phyloP scores from a whole-genome alignment of 2,888 invertebrate species.

The Xestobium rufovillosum region DNA sequence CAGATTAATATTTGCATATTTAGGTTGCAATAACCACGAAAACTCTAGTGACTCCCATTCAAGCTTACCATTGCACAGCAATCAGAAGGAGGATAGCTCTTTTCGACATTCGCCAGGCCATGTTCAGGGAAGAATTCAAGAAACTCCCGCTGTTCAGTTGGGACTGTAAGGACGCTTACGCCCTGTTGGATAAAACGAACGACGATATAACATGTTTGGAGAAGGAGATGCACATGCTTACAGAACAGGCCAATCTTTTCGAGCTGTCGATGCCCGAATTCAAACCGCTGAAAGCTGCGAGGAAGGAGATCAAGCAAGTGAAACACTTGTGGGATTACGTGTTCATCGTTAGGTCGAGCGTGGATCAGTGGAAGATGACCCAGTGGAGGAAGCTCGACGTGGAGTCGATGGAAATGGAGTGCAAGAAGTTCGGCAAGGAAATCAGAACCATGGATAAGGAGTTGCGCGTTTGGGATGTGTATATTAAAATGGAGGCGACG shows the following conservation, averaged over 20 bases:
- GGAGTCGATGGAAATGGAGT: constrained; percentile 90
- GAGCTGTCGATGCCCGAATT: constrained; percentile 82
- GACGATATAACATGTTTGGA: constrained; percentile 60
- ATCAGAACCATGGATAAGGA: constrained; percentile 74
- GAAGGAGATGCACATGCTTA: constrained; percentile 55
- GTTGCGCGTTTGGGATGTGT: constrained; percentile 71
- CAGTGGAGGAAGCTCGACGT: constrained; percentile 92
- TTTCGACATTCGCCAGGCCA: constrained; percentile 69
- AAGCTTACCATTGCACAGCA: constrained; percentile 80
- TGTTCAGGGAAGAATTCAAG: constrained; percentile 71
- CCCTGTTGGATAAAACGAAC: constrained; percentile 61
- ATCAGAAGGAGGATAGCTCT: constrained; percentile 75
- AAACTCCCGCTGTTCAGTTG: constrained; percentile 51
- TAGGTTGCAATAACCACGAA: constrained; percentile 68
- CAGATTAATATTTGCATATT: constrained; percentile 8
- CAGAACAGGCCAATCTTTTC: constrained; percentile 72
- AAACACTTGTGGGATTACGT: constrained; percentile 91
- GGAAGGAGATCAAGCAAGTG: constrained; percentile 66
- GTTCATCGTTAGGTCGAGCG: constrained; percentile 67
- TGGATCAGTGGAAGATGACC: constrained; percentile 89
- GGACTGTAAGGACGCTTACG: constrained; percentile 60
- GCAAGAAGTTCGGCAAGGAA: constrained; percentile 81
- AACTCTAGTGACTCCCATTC: constrained; percentile 79
- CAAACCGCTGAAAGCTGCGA: constrained; percentile 63
- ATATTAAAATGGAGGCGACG: constrained; percentile 66